Evolutionary conservation across 1,140 invertebrate species (phyloP), one percentile per base, ranked within the genome.

Genomic region (Drosophila melanica): DNA sequence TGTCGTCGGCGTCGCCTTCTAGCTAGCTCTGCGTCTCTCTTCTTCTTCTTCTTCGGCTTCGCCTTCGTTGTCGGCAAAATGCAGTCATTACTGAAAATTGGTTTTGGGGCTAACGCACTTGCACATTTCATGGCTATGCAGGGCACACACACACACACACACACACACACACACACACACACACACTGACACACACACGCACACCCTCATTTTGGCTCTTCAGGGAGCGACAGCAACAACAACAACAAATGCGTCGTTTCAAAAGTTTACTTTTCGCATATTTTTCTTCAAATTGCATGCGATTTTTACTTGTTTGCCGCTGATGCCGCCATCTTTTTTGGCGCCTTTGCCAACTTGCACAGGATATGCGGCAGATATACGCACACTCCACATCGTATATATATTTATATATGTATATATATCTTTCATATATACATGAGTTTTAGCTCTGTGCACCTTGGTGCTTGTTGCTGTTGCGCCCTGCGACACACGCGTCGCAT

Each of bases 31-130:
- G 48, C 48, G n/a, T 44, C 33, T 18, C 5, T 33, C 8, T 16
- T 69, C 50, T 58, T 67, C 54, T 44, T 27, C 39, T 23, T n/a
- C 58, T 47, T 16, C 47, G 37, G 18, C 20, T 42, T 54, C 45
- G 5, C 10, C 20, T 33, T 18, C 41, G 39, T 55, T 47, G 72
- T 89, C 84, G 84, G 77, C 84, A 87, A 86, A 86, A 86, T 86
- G 82, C 82, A 89, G 84, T 89, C 84, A 89, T 89, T 89, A 89
- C 84, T 87, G 84, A 89, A 89, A 89, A 89, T 89, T 89, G 84
- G 84, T 89, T 89, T 89, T 89, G 84, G 84, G 84, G 84, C 84
- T 89, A 89, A 89, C 84, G 84, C 84, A 89, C 84, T 89, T 89
- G 82, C 82, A 86, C 81, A 85, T 81, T 85, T 86, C 81, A 85